These are phyloP conservation scores for Dryocosmus kuriphilus DNA, from an alignment of 2,888 invertebrate genomes.

Conservation along the genomic window DNA sequence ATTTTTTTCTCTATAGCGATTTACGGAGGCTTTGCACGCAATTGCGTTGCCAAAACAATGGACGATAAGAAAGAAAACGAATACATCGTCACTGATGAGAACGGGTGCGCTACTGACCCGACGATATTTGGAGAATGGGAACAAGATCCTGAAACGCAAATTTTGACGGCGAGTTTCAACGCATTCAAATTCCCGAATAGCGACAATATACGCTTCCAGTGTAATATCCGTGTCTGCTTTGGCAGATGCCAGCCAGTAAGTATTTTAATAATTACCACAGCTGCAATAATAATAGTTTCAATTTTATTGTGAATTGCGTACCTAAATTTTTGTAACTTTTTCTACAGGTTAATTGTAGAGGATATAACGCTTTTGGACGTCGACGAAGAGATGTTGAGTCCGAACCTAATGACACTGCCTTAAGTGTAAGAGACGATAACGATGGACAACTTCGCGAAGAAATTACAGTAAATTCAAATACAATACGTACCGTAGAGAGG, in stretches of 20 bases:
- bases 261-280: constrained; percentile 51
- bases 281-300: background rate
- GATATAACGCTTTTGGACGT: constrained; percentile 93
- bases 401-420: constrained; percentile 80
- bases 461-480: constrained; percentile 94
- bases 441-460: constrained; percentile 94
- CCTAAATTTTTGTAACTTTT: constrained; percentile 45
- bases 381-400: constrained; percentile 85
- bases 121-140: constrained; percentile 97
- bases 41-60: constrained; percentile 95
- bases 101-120: constrained; percentile 95
- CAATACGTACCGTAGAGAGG: constrained; percentile 92
- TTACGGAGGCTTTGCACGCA: constrained; percentile 95
- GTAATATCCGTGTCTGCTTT: constrained; percentile 96
- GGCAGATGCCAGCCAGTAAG: constrained; percentile 96
- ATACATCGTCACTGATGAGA: constrained; percentile 94
- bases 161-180: constrained; percentile 92
- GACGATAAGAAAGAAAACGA: constrained; percentile 93
- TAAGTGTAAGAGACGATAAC: constrained; percentile 79
- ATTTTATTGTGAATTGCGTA: background rate
- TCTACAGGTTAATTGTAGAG: constrained; percentile 91
- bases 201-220: constrained; percentile 96
- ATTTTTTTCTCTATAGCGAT: constrained; percentile 81
- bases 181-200: constrained; percentile 97
- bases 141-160: constrained; percentile 90